A percentile compares a stretch with the other conserved stretches of the same genome.
Conservation (phyloP, 2,888 invertebrate species). For the Drosophila ezoana region DNA sequence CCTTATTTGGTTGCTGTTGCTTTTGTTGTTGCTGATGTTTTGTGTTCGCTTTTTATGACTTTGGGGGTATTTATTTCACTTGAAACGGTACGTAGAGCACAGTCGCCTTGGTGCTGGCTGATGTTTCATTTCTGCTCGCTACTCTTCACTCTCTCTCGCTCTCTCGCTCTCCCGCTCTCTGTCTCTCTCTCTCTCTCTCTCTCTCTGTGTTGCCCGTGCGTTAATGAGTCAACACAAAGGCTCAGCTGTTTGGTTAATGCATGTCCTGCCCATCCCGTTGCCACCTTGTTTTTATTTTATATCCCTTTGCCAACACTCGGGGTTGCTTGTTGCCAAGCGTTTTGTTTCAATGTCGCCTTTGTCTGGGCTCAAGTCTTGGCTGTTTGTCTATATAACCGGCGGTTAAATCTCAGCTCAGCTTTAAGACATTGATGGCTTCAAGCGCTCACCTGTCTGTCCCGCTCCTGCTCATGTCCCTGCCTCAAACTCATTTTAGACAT, state of each 20-base stretch:
- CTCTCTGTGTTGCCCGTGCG: constrained; percentile 40
- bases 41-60: constrained; percentile 71
- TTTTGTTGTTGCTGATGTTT: constrained; percentile 31
- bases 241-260: constrained; percentile 80
- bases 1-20: background rate
- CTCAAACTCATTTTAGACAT: constrained; percentile 24
- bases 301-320: constrained; percentile 31
- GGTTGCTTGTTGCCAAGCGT: constrained; percentile 45
- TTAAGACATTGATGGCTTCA: constrained; percentile 37
- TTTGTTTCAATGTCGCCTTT: constrained; percentile 61
- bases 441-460: constrained; percentile 29
- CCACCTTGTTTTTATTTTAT: background rate
- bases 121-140: constrained; percentile 66
- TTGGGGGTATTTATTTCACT: constrained; percentile 78
- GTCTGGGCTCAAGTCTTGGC: constrained; percentile 52
- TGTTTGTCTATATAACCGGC: constrained; percentile 53
- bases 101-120: constrained; percentile 39
- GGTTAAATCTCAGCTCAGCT: constrained; percentile 44
- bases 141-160: background rate
- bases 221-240: constrained; percentile 78
- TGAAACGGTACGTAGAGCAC: constrained; percentile 52
- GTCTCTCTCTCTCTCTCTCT: constrained; percentile 6
- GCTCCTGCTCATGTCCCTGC: background rate
- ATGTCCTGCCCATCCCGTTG: constrained; percentile 53
- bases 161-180: constrained; percentile 7